Evolutionary conservation across 2,797 vertebrate genomes (phyloP).

Genomic region (Anisognathus igniventris): DNA sequence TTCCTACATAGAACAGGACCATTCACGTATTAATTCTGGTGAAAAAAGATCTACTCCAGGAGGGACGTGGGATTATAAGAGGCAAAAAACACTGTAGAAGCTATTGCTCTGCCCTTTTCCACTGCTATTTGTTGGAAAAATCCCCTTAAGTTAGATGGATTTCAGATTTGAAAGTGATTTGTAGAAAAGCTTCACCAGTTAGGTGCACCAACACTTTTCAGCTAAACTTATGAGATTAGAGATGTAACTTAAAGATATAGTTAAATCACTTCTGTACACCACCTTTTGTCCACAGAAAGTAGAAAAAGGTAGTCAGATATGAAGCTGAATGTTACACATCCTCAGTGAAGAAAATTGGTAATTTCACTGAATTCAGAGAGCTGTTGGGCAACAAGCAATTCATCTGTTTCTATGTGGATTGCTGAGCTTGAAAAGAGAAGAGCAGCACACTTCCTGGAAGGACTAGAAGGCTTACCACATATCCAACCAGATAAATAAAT

Average conservation of each 20-base stretch:
- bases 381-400: not conserved
- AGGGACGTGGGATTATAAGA: not conserved
- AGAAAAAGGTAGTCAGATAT: not conserved
- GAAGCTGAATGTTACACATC: not conserved
- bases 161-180: not conserved
- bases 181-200: not conserved
- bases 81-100: not conserved
- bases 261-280: not conserved
- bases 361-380: not conserved
- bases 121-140: not conserved
- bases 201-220: not conserved
- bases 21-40: not conserved
- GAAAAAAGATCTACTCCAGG: not conserved
- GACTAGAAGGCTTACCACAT: not conserved
- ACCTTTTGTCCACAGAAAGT: not conserved
- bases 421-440: not conserved
- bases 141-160: not conserved
- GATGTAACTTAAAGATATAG: not conserved
- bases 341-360: not conserved
- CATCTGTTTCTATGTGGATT: not conserved
- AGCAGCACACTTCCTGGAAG: not conserved
- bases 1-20: not conserved
- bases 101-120: not conserved
- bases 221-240: not conserved
- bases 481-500: not conserved